These are phyloP conservation scores for Agapostemon virescens DNA, from an alignment of 2,888 invertebrate genomes.

Conservation along the genomic window DNA sequence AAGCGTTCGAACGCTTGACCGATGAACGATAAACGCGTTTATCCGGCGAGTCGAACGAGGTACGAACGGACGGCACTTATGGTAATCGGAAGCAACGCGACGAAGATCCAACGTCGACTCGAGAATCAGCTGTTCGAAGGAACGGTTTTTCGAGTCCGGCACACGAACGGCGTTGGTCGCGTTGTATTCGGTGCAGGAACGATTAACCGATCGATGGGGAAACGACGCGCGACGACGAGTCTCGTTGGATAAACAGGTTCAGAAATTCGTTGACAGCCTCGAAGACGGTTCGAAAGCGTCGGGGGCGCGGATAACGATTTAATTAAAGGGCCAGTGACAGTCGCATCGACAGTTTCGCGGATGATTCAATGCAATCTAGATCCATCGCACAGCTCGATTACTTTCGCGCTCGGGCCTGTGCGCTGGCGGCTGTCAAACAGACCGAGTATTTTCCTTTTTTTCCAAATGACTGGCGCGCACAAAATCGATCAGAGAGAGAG, in stretches of 20 bases:
- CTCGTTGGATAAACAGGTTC: neutral
- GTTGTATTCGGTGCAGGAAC: neutral
- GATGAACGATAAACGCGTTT: neutral
- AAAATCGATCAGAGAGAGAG: slow-evolving; percentile 12
- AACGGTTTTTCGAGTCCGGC: no score
- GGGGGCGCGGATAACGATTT: neutral
- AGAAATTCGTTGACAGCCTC: neutral
- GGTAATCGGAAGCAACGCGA: neutral
- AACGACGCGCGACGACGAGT: neutral
- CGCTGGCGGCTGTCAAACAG: slow-evolving; percentile 23
- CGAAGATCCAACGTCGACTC: neutral
- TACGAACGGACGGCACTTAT: neutral
- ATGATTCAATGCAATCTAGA: slow-evolving; percentile 59
- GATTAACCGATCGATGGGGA: neutral
- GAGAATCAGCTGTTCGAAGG: neutral
- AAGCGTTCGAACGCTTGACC: neutral
- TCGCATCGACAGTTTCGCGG: slow-evolving; percentile 49
- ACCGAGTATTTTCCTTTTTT: slow-evolving; percentile 2
- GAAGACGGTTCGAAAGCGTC: neutral
- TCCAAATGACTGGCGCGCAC: slow-evolving; percentile 11
- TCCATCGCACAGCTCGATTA: slow-evolving; percentile 50
- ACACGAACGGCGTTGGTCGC: no score
- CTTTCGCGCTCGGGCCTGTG: slow-evolving; percentile 26
- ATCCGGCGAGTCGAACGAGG: neutral
- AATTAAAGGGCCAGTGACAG: slow-evolving; percentile 3